Base-by-base conservation (phyloP, 2,888 invertebrate genomes). In the Meteorus colon region DNA sequence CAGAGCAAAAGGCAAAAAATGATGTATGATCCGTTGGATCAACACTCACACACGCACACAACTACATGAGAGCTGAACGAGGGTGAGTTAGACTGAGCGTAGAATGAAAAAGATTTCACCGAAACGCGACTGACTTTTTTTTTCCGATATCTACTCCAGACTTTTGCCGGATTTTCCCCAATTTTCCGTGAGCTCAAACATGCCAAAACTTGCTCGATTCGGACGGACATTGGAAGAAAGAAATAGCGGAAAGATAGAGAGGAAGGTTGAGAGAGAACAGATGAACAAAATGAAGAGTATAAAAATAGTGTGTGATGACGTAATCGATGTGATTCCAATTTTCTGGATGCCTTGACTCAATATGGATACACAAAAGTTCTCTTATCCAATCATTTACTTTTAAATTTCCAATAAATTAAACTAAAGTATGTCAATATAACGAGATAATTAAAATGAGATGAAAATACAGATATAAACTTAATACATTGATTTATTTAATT, bases 311-410 rank as follows among this genome's bases (percentile, higher is more conserved):
- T 66, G 67, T 73, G 67, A 73, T 72, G 79, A 81, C 78, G 77
- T 82, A 82, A 80, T 81, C 80, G 82, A 80, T 77, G 78, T 74
- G 79, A 78, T 78, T 82, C 78, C 83, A 83, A 84, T 87, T 87
- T 87, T 87, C 87, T 86, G 84, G 84, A 79, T 86, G 85, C 85
- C 82, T 84, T 79, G 76, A 83, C 73, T 80, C 82, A 78, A 80
- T 81, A 81, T 82, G 79, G 65, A 68, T 66, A 75, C 37, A 77
- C 75, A 71, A 59, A 74, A 51, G 77, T 75, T 77, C 75, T 79
- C 71, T 37, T 34, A 63, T 37, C 60, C 79, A 80, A n/a, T n/a
- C n/a, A 24, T 55, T 55, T 55, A 8, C 24, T 19, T 19, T 8
- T 1, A 55, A 24, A 55, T 19, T 79, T 77, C 79, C 78, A 80